Evolutionary conservation across 2,888 invertebrate genomes (phyloP), one percentile per base, ranked within the genome.

Genomic region (Tipula vernalis): DNA sequence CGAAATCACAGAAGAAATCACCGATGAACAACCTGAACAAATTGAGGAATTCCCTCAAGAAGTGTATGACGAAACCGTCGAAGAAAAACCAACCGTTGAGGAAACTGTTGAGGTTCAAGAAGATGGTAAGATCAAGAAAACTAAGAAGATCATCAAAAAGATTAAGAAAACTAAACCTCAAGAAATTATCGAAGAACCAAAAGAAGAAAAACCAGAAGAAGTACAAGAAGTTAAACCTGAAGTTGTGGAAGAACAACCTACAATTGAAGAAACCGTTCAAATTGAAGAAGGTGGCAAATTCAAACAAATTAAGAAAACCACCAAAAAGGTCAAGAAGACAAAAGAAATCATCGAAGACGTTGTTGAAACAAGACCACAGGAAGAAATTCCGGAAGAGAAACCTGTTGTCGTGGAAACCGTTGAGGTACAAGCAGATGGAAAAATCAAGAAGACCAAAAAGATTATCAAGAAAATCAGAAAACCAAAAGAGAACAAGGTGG

Each of bases 1-100:
- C 86, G 88, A 89, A 87, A 88, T 88, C 86, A 87, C 84, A 86
- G 86, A 86, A 86, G 84, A 84, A 84, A 84, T 84, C 10, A 84
- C 41, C n/a, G 87, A 86, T 87, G 5, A 84, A 18, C 90, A 90
- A 47, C 90, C 90, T 13, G 90, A 89, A 15, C 36, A 36, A 28
- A 28, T 87, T 71, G 36, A 71, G 28, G 71, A 71, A n/a, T 71
- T 71, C 28, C 71, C 71, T 28, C 71, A 28, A 71, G 71, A 71
- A 8, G 71, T 71, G 10, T 71, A 71, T 71, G 71, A 71, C 10
- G 71, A 71, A 28, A 71, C 71, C 28, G 12, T 28, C 18, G 71
- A 71, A 28, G 71, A 71, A 28, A 71, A 71, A 71, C 71, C 71
- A 71, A 71, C 71, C n/a, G 71, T 71, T 10, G 28, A 18, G 28